These are phyloP conservation scores for Argopecten irradians DNA, from an alignment of 1,140 invertebrate genomes.

Conservation along the genomic window DNA sequence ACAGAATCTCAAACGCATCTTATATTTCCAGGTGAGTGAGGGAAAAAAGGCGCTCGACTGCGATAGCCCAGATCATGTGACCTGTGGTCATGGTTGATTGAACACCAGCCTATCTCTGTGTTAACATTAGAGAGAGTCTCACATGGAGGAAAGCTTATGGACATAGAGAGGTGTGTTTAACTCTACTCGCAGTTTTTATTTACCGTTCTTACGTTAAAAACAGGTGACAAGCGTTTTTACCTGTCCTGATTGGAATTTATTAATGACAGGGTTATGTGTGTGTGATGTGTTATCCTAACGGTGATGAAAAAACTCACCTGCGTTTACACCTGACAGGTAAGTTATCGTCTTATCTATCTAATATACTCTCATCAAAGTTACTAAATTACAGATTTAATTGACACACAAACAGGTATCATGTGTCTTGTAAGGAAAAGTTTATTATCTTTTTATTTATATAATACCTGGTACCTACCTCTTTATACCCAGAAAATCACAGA, in stretches of 20 bases:
- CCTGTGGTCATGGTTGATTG: neutral
- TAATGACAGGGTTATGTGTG: neutral
- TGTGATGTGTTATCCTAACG: neutral
- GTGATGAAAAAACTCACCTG: neutral
- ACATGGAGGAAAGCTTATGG: neutral
- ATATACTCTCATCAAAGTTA: neutral
- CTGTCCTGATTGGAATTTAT: constrained; percentile 1
- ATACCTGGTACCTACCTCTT: no score
- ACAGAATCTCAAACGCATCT: neutral
- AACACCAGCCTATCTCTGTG: neutral
- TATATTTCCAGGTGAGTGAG: neutral
- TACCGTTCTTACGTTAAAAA: neutral
- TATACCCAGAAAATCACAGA: neutral
- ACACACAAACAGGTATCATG: neutral
- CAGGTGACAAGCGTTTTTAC: constrained; percentile 12
- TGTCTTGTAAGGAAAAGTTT: neutral
- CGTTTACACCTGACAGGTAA: neutral
- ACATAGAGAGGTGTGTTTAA: neutral
- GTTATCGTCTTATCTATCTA: neutral
- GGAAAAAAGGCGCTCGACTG: neutral
- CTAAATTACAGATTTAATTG: neutral
- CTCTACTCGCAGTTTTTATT: neutral
- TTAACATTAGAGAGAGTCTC: neutral
- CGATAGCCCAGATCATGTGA: neutral
- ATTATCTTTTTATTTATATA: neutral